Percentiles rank a stretch among this genome's conserved stretches.
Evolutionary conservation across 2,797 vertebrate species (phyloP).

Genomic region (Sardinella longiceps): DNA sequence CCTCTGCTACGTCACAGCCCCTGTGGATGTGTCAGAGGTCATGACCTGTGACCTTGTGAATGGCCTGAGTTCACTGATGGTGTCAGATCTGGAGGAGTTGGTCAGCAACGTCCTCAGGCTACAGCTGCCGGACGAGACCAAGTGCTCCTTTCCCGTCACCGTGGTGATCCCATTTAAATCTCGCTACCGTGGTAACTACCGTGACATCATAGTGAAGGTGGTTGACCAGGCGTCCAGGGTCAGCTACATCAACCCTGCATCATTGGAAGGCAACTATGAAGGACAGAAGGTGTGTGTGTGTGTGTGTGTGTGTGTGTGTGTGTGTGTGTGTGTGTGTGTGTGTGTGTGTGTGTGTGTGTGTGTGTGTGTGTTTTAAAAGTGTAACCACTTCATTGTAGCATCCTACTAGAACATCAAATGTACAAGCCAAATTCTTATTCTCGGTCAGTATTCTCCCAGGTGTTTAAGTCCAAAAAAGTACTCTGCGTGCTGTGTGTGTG

Average conservation of each 20-base stretch:
- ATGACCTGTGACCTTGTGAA: constrained; percentile 77
- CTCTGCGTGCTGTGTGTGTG: background rate
- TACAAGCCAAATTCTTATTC: too few species aligned
- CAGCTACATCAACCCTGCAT: constrained; percentile 78
- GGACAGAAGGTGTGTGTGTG: background rate
- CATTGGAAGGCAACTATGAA: constrained; percentile 72
- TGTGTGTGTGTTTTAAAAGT: too few species aligned
- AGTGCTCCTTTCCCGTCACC: constrained; percentile 75
- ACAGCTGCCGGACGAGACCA: constrained; percentile 55
- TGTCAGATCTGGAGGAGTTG: constrained; percentile 83
- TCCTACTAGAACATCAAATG: too few species aligned
- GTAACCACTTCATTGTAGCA: too few species aligned
- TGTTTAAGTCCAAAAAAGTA: background rate
- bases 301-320: background rate
- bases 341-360: background rate
- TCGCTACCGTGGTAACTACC: constrained; percentile 78
- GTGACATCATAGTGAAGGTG: constrained; percentile 82
- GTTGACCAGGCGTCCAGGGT: constrained; percentile 71
- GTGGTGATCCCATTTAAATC: constrained; percentile 79
- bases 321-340: constrained; percentile 23
- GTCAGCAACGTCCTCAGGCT: constrained; percentile 83
- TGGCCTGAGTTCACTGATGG: constrained; percentile 77
- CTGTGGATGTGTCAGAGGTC: constrained; percentile 59
- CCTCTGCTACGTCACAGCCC: constrained; percentile 76
- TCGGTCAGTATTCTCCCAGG: too few species aligned